Evolutionary conservation across 2,797 vertebrate genomes (phyloP), one percentile per base, ranked within the genome.

Genomic region (Malacoctenus gilli): DNA sequence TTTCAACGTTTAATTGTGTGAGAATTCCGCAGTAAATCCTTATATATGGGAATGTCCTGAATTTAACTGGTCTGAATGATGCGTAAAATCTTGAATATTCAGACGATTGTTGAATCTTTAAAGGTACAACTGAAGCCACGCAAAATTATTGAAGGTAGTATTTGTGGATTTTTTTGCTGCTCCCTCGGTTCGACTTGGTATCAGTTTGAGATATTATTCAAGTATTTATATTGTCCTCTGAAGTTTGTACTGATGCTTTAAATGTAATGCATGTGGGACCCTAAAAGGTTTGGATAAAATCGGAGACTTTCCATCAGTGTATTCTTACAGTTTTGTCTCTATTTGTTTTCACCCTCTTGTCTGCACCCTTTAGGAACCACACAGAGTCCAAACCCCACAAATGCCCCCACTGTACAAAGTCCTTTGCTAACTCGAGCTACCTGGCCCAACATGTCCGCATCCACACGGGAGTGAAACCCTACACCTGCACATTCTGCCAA

Each of bases 321-420:
- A n/a, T n/a, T n/a, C n/a, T n/a, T n/a, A n/a, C n/a, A n/a, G n/a
- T n/a, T n/a, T n/a, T n/a, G n/a, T n/a, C n/a, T n/a, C n/a, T n/a
- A n/a, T n/a, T n/a, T n/a, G n/a, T n/a, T n/a, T 60, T 61, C 16
- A 42, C 25, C 21, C 18, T 68, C 35, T 48, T 52, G 25, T 79
- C 56, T 65, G 34, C 41, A 65, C 42, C 68, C 19, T 36, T 59
- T 76, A 93, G 92, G 65, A 93, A 92, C 82, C 97, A 99, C 84
- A 99, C 97, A 25, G 97, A 99, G 92, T 94, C 96, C 84, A 99
- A 99, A 89, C 97, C 97, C 65, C 96, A 99, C 89, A 99, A 99
- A 92, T 99, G 97, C 93, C 95, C 94, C 63, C 96, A 99, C 80
- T 99, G 97, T 87, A 95, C 97, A 50, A 99, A 99, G 92, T 96